Evolutionary conservation across 2,888 invertebrate genomes (phyloP), one percentile per base, ranked within the genome.

Genomic region (Nomada ferruginata): DNA sequence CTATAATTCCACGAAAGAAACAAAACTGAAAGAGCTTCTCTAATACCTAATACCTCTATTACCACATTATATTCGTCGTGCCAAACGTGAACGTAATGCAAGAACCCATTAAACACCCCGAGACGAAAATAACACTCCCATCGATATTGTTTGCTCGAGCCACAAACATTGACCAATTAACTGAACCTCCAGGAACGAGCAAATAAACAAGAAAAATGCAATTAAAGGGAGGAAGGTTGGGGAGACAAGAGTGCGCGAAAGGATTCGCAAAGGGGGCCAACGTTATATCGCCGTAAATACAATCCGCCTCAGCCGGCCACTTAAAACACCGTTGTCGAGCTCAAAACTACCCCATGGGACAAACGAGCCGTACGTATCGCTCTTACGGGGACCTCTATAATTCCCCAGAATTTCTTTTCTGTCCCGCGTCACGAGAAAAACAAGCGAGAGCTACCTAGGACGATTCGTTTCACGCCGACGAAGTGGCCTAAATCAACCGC

Each of bases 281-380:
- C 36, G 20, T 36, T 66, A 36, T 53, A 53, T 20, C 36, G 9
- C 36, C 36, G 20, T 36, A 66, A 53, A 66, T 66, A 10, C 53
- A 53, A 66, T 36, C 20, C 20, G 20, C 15, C 66, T 23, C 52
- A 53, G 50, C 66, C 7, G 29, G 26, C 64, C 36, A 20, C 53
- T 66, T 53, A 53, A 53, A 53, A 29, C n/a, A 20, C 66, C 53
- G 36, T 66, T 20, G 36, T 66, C 36, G 36, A 66, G 53, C 53
- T 66, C 53, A 42, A 66, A 53, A 18, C 52, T 52, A 52, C 29
- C 29, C 65, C 29, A 13, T 15, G 52, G 65, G 29, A 52, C 29
- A 65, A 65, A 36, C 52, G 29, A 13, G 10, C 20, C 3, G 52
- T 65, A 20, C n/a, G 29, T 65, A 20, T 52, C n/a, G n/a, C n/a